Conservation (phyloP, 2,797 vertebrate species). For the Melanotaenia boesemani region DNA sequence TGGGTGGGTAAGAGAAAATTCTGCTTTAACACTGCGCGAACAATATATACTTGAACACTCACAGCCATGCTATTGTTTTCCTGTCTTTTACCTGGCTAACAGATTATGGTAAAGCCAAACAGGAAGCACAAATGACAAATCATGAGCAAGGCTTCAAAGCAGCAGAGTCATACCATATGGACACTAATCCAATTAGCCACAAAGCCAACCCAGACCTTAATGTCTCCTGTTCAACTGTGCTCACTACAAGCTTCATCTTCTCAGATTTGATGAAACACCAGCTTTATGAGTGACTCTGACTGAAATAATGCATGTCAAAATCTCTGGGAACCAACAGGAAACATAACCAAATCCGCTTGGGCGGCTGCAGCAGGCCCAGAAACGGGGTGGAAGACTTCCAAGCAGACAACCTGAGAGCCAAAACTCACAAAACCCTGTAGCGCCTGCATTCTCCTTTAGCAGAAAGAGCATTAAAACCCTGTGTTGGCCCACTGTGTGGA, state of each 20-base stretch:
- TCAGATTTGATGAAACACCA: conserved; percentile 49
- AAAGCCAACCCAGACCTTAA: conserved; percentile 38
- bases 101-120: conserved; percentile 25
- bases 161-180: conserved; percentile 63
- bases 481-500: conserved; percentile 41
- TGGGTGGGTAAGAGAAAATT: conserved; percentile 39
- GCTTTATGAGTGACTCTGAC: conserved; percentile 25
- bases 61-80: background rate
- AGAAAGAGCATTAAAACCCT: conserved; percentile 62
- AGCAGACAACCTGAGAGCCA: conserved; percentile 60
- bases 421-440: conserved; percentile 60
- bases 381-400: conserved; percentile 66
- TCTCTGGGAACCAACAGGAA: conserved; percentile 50
- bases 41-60: background rate
- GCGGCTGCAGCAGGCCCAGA: conserved; percentile 49
- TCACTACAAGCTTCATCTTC: conserved; percentile 40
- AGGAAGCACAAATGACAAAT: conserved; percentile 52
- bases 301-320: conserved; percentile 50
- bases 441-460: conserved; percentile 50
- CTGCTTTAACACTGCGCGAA: background rate
- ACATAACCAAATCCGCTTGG: conserved; percentile 64
- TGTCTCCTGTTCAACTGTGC: conserved; percentile 32
- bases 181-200: conserved; percentile 64
- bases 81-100: background rate
- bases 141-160: conserved; percentile 56